Base-by-base conservation (phyloP, 2,113 vertebrate species). In the Turnix velox region DNA sequence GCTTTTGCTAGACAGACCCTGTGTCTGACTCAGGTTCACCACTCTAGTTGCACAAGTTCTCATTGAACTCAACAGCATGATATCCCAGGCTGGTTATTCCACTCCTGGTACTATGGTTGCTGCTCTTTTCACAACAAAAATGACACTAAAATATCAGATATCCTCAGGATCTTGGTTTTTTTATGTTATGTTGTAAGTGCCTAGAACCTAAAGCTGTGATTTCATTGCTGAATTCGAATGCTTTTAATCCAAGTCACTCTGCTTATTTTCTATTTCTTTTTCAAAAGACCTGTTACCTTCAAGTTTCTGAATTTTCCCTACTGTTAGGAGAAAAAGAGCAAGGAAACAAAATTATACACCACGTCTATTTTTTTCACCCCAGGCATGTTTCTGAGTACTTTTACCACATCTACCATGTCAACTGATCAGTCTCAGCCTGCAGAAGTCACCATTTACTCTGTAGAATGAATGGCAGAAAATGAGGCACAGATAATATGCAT, bases 61-160 rank as follows among this genome's bases (percentile, higher is more conserved):
- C 22, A 52, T 5, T 30, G 61, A 84, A 24, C 22, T 84, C 30
- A 20, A 69, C 24, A 48, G 23, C 7, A 35, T 2, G 0, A 52
- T 33, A 40, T 16, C 9, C 7, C 1, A 2, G 24, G 30, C 20
- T 69, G 14, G 13, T 81, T 1, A 0, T 58, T 58, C 14, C 14
- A 19, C 15, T 82, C 13, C 65, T 66, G 20, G 22, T 61, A 35
- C 54, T 37, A 9, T n/a, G 31, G 12, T 18, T 7, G 0, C 12
- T 87, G 49, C 11, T 25, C 54, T 17, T 87, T 14, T 49, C 33
- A 78, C 33, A 42, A 31, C 2, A 9, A 17, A 61, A 33, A 51
- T 19, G 19, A 2, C 24, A 22, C 55, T 66, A 62, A 84, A 81
- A 69, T 22, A 14, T 40, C 37, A 31, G 33, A 18, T 19, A 20